Base-by-base conservation (phyloP, 2,113 vertebrate species). In the Pycnonotus jocosus region DNA sequence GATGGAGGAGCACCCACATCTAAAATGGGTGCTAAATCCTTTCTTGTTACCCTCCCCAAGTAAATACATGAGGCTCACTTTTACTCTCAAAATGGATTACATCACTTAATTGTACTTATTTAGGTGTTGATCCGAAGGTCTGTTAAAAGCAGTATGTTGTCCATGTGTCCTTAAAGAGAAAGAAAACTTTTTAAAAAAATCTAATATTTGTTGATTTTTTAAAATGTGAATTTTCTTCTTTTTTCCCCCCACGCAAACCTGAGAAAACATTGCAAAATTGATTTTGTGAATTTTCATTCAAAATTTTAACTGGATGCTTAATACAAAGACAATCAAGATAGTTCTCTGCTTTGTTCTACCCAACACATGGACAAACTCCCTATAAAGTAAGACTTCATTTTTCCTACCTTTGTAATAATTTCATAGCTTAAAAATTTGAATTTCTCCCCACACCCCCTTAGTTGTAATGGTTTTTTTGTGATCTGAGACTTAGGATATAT, bases 401-500 rank as follows among this genome's bases (percentile, higher is more conserved):
- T 35, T 78, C 18, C 15, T 86, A 69, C 27, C 35, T 86, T 71
- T 83, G 13, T 44, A 38, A 57, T 65, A 0, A 5, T 58, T 44
- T 8, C 47, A 42, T 31, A 84, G 31, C 18, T 93, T 48, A 11
- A 74, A 66, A 88, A 68, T 53, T 27, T 18, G 1, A n/a, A 27
- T 50, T 72, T 40, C 4, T 5, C 13, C 12, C 13, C 6, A 19
- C 5, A 15, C 11, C 31, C 15, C 13, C 18, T 53, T 42, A 73
- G 44, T 66, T 66, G 30, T 88, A 86, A 81, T 58, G 30, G 9
- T 73, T 78, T 92, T 91, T 66, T 65, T 86, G 79, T 81, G 72
- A 87, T 87, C n/a, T 61, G 50, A 88, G 70, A 91, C 58, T 85
- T 71, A 66, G 33, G 40, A 57, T 93, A 93, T 93, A 86, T 91